Conservation (phyloP, 2,797 vertebrate genomes). For the Sebastiscus albofasciatus region DNA sequence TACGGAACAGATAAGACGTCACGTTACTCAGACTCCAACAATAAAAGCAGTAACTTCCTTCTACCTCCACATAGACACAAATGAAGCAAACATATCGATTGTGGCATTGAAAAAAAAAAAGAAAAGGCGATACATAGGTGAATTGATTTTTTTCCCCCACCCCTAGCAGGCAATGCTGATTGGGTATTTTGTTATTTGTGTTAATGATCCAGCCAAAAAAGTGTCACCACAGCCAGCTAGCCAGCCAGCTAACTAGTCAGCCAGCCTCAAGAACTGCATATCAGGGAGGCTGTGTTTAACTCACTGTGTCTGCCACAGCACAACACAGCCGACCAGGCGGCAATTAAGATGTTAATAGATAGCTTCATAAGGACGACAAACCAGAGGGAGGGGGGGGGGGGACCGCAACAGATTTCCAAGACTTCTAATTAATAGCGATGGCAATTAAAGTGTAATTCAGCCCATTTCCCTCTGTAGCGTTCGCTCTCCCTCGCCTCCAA, state of each 20-base stretch:
- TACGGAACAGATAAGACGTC: no score
- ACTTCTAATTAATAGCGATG: conserved; percentile 77
- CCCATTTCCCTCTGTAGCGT: conserved; percentile 40
- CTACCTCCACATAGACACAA: no score
- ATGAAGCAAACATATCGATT: no score
- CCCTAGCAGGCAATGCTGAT: rapidly evolving
- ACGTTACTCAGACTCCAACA: no score
- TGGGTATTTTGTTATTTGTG: conserved; percentile 40
- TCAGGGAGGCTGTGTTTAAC: conserved; percentile 53
- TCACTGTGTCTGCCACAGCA: conserved; percentile 52
- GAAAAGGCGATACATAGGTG: no score
- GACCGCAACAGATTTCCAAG: conserved; percentile 74
- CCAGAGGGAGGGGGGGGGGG: conserved; percentile 11
- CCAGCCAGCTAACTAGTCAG: conserved; percentile 26
- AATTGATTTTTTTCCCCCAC: no score
- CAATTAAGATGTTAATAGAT: conserved; percentile 80
- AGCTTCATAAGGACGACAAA: conserved; percentile 73
- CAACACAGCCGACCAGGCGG: conserved; percentile 60
- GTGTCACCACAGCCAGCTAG: conserved; percentile 11
- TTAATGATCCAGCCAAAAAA: conserved; percentile 37
- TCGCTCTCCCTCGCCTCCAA: conserved; percentile 25
- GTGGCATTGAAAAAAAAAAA: no score
- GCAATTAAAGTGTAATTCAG: conserved; percentile 75
- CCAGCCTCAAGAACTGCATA: conserved; percentile 33
- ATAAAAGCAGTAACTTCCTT: no score